Evolutionary conservation across 2,113 vertebrate genomes (phyloP).

Genomic region (Hippoglossus stenolepis): DNA sequence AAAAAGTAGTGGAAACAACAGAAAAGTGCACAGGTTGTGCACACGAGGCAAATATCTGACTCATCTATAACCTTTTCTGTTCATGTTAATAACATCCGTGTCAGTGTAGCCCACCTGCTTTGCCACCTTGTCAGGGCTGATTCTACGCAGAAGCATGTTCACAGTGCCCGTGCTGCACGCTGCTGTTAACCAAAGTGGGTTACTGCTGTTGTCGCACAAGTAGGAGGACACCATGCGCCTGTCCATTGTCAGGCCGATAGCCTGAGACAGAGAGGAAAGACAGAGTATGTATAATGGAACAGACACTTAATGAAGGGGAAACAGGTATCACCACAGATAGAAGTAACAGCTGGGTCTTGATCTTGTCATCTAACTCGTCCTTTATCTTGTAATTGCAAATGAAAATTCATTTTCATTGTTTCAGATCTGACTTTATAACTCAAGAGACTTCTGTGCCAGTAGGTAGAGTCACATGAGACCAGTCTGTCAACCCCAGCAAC

Average conservation of each 20-base stretch:
- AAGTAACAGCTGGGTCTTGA: background rate
- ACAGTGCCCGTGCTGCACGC: slow-evolving; percentile 56
- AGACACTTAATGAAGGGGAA: background rate
- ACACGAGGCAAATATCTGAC: background rate
- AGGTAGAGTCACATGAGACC: no score
- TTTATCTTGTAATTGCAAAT: background rate
- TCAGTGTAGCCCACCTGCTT: slow-evolving; percentile 71
- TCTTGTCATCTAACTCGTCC: no score
- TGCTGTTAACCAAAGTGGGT: slow-evolving; percentile 19
- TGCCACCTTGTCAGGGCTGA: slow-evolving; percentile 64
- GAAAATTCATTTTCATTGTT: background rate
- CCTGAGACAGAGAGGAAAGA: slow-evolving; percentile 50
- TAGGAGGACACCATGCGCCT: slow-evolving; percentile 25
- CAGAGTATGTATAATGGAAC: background rate
- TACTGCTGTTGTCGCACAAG: slow-evolving; percentile 66
- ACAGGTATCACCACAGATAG: background rate
- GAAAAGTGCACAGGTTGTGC: background rate
- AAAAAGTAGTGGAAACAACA: background rate
- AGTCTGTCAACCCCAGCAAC: no score
- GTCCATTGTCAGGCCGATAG: slow-evolving; percentile 62
- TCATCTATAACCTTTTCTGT: background rate
- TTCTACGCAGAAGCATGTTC: slow-evolving; percentile 61
- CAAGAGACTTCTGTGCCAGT: background rate
- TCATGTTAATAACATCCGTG: background rate
- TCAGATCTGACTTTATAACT: background rate